A percentile compares a stretch with the other conserved stretches of the same genome.
Conservation (phyloP, 2,113 vertebrate species). For the Dromiciops gliroides region DNA sequence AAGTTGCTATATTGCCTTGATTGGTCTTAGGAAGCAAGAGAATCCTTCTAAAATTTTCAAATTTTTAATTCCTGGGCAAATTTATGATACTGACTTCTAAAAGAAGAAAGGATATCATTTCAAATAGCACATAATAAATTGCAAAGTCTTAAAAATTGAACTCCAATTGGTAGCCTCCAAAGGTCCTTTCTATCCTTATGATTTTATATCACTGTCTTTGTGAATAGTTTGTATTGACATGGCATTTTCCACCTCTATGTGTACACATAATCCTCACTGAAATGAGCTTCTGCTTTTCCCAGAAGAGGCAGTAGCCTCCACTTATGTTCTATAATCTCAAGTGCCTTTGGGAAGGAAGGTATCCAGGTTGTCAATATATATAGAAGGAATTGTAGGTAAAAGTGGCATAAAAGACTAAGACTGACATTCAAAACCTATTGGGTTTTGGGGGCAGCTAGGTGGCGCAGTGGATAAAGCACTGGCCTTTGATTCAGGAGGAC, state of each 20-base stretch:
- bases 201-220: not conserved
- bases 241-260: not conserved
- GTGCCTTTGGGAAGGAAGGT: not conserved
- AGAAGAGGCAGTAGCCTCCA: not conserved
- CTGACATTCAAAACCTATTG: not conserved
- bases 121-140: not conserved
- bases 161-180: not conserved
- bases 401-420: not conserved
- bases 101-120: conserved; percentile 10
- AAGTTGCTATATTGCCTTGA: not conserved
- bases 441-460: too few relatives aligned
- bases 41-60: conserved; percentile 9
- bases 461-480: too few relatives aligned
- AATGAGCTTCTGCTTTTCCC: not conserved
- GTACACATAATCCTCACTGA: not conserved
- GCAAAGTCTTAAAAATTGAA: conserved; percentile 31
- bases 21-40: not conserved
- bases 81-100: conserved; percentile 19
- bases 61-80: not conserved
- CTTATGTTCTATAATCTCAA: not conserved
- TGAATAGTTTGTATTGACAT: not conserved
- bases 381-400: not conserved
- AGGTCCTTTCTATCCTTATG: not conserved
- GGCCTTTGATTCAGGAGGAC: too few relatives aligned
- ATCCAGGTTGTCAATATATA: not conserved